Conservation (phyloP, 2,888 invertebrate genomes). For the Lumbricus terrestris region DNA sequence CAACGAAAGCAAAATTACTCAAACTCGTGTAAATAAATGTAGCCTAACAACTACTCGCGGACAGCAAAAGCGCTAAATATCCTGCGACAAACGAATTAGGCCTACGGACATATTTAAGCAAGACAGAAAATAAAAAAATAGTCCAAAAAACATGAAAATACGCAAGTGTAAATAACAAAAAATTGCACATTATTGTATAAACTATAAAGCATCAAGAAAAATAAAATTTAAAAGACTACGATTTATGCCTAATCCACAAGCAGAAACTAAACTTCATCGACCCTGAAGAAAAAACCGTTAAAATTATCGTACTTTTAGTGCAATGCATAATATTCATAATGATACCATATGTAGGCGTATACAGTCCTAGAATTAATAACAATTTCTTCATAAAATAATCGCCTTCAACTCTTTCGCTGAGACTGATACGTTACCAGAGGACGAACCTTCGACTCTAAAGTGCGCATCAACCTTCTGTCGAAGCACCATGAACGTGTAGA, state of each 20-base stretch:
- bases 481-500: constrained; percentile 29
- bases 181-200: not conserved
- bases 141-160: not conserved
- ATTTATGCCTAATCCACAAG: no score
- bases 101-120: not conserved
- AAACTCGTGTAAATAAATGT: not conserved
- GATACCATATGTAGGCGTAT: no score
- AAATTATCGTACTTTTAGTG: not conserved
- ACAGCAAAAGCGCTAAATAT: not conserved
- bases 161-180: not conserved
- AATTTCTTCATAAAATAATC: no score
- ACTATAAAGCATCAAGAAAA: not conserved
- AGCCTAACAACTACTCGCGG: not conserved
- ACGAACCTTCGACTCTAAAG: not conserved
- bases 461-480: not conserved
- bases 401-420: not conserved
- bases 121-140: not conserved
- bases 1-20: no score
- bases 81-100: not conserved
- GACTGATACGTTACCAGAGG: not conserved
- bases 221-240: not conserved
- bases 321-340: not conserved
- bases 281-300: no score
- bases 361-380: not conserved
- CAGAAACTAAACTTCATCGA: not conserved